phyloP scores from a whole-genome alignment of 2,113 vertebrate species.

The Accipiter virgatus region DNA sequence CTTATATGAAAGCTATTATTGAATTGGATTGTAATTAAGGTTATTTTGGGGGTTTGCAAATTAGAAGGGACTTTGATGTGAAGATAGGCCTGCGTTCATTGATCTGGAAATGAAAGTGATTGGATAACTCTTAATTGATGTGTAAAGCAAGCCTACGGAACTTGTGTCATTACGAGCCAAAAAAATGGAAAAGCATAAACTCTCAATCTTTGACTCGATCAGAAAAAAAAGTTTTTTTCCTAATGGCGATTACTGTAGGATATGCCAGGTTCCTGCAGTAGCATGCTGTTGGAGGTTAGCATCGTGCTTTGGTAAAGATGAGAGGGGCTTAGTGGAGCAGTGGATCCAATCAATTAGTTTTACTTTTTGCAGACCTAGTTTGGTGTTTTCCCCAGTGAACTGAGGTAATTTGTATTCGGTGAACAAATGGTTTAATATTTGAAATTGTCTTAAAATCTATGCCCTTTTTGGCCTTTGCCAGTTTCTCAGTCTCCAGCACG shows the following conservation, averaged over 20 bases:
- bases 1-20: neutral
- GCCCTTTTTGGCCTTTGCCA: neutral
- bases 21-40: slow-evolving; percentile 35
- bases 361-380: neutral
- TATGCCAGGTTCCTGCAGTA: neutral
- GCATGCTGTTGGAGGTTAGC: neutral
- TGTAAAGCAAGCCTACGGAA: neutral
- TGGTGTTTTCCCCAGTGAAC: neutral
- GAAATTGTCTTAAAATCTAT: neutral
- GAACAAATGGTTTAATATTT: neutral
- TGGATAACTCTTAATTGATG: neutral
- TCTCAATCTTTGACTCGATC: neutral
- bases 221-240: neutral
- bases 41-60: slow-evolving; percentile 18
- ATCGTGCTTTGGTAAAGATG: fast-evolving
- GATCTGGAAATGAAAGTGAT: neutral
- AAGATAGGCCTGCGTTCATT: neutral
- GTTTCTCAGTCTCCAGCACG: neutral
- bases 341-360: neutral
- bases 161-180: neutral
- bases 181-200: neutral
- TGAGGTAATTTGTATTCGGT: neutral
- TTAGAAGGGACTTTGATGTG: slow-evolving; percentile 40
- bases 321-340: neutral
- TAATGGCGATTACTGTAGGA: neutral